A percentile compares a stretch with the other conserved stretches of the same genome.
These are phyloP conservation scores for Lithophane socia DNA, from an alignment of 2,888 invertebrate genomes.

Conservation along the genomic window DNA sequence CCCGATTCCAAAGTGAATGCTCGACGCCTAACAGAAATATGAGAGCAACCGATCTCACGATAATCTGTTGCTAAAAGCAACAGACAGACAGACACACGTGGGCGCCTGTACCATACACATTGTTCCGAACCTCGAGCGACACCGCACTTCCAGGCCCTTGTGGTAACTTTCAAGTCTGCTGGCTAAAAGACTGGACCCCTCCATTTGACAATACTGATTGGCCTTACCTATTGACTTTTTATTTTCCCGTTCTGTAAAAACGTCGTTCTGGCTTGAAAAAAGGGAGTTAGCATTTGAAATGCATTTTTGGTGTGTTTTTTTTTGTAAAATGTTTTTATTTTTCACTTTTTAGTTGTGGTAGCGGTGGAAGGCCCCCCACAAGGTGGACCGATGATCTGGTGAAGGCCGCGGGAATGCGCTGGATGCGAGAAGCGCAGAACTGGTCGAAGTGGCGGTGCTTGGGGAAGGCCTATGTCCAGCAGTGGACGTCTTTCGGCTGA, in stretches of 20 bases:
- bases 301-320: background rate
- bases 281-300: background rate
- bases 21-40: slow-evolving; percentile 2
- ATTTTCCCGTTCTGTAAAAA: background rate
- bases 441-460: too few species aligned
- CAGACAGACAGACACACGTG: too few species aligned
- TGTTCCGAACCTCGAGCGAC: background rate
- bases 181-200: background rate
- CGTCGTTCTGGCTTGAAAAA: background rate
- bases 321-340: too few species aligned
- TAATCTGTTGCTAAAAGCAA: background rate
- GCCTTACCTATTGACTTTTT: background rate
- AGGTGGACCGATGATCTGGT: too few species aligned
- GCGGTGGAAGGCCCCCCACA: too few species aligned
- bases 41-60: background rate
- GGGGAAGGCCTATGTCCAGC: too few species aligned
- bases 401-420: too few species aligned
- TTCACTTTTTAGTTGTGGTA: too few species aligned
- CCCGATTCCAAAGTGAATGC: too few species aligned
- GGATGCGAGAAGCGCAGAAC: too few species aligned
- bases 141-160: background rate
- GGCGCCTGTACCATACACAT: background rate
- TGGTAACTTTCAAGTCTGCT: background rate
- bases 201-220: background rate
- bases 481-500: too few species aligned